These are phyloP conservation scores for Teleiodes luculella DNA, from an alignment of 2,888 invertebrate genomes.

Conservation along the genomic window DNA sequence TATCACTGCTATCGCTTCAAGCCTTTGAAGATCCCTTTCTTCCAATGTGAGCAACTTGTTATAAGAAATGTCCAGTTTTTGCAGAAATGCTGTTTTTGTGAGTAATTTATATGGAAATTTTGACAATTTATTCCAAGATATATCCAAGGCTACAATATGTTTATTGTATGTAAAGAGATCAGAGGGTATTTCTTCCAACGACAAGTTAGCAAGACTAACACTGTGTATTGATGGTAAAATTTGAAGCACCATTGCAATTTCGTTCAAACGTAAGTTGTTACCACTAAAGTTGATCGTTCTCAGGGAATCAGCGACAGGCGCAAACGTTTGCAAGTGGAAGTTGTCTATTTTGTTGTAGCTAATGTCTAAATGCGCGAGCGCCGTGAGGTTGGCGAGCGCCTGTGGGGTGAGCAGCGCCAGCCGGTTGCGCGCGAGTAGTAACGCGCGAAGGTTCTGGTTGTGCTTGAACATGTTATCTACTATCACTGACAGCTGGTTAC, in stretches of 20 bases:
- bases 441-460: conserved; percentile 72
- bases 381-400: conserved; percentile 85
- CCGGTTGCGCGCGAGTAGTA: conserved; percentile 84
- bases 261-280: conserved; percentile 78
- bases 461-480: conserved; percentile 84
- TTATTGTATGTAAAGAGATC: conserved; percentile 79
- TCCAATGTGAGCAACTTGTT: conserved; percentile 83
- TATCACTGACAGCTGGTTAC: conserved; percentile 87
- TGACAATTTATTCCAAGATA: conserved; percentile 84
- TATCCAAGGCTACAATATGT: conserved; percentile 81
- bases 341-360: conserved; percentile 86
- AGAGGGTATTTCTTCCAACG: conserved; percentile 74
- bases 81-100: conserved; percentile 75
- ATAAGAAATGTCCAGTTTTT: conserved; percentile 84
- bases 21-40: conserved; percentile 74
- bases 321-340: conserved; percentile 80
- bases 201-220: conserved; percentile 80
- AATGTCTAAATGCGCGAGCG: conserved; percentile 84
- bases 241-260: conserved; percentile 78
- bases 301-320: conserved; percentile 80
- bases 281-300: conserved; percentile 84
- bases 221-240: conserved; percentile 77
- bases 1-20: conserved; percentile 77
- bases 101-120: conserved; percentile 78
- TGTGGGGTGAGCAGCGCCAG: conserved; percentile 85